These are phyloP conservation scores for Crotophaga sulcirostris DNA, from an alignment of 2,113 vertebrate genomes.

Conservation along the genomic window DNA sequence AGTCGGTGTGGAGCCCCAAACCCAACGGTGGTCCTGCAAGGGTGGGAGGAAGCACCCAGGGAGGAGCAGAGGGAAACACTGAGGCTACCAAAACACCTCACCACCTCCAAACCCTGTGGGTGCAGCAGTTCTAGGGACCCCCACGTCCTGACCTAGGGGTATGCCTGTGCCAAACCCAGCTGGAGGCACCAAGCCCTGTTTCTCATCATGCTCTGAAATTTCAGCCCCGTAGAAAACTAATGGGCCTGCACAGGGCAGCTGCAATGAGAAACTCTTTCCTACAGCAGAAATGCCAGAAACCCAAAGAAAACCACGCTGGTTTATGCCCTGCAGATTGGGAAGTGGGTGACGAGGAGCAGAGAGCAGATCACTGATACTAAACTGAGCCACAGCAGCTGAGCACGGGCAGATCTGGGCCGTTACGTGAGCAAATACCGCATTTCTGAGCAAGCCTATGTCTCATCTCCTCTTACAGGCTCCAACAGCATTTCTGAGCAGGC, in stretches of 20 bases:
- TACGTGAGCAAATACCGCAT: neutral
- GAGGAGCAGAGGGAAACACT: accelerated
- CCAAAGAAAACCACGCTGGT: accelerated
- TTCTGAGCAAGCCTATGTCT: neutral
- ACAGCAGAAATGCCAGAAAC: neutral
- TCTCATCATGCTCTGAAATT: accelerated
- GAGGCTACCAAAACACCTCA: accelerated
- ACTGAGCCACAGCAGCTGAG: neutral
- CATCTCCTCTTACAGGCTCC: neutral
- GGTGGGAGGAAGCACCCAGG: neutral
- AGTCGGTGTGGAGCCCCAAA: accelerated
- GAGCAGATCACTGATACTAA: neutral
- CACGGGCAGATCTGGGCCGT: accelerated
- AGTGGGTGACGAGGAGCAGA: neutral
- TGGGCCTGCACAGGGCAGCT: neutral
- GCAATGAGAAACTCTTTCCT: neutral
- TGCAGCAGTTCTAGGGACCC: accelerated
- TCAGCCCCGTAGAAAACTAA: neutral
- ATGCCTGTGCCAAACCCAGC: neutral
- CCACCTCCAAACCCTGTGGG: neutral
- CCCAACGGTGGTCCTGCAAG: accelerated
- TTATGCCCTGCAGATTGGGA: neutral
- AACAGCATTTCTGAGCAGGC: neutral
- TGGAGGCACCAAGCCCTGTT: neutral
- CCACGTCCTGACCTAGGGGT: accelerated